Base-by-base conservation (phyloP, 2,797 vertebrate genomes). In the Rhadinocentrus ornatus region DNA sequence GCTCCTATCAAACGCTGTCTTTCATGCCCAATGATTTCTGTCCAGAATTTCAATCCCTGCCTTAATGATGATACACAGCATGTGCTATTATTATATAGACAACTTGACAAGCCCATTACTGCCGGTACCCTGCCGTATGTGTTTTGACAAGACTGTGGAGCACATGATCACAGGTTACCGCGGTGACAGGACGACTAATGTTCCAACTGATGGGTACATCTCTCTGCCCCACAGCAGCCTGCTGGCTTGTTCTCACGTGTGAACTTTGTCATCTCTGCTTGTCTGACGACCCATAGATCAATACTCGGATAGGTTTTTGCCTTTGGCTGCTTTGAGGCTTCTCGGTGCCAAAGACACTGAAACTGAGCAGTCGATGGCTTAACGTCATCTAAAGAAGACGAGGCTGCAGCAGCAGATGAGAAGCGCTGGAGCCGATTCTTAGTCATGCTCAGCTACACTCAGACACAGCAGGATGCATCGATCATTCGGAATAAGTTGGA, bases 221-320 rank as follows among this genome's bases (percentile, higher is more conserved):
- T 53, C 46, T 66, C 69, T 60, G 71, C 32, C 65, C 61, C 20
- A 72, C 71, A 34, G 63, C 69, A 62, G 67, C 66, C 67, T 0
- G 7, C 32, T 4, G 73, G 62, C 64, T 81, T 69, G 75, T 80
- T 82, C 79, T 66, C 75, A 58, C 71, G 70, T 77, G 80, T 71
- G 78, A 84, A 87, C 82, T 84, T 71, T 76, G 85, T 90, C 87
- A 72, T 82, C 80, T 77, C 71, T 62, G 73, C 80, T 80, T 84
- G 79, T 89, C 83, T 82, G 86, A 92, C 75, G 81, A 86, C 85
- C 69, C 50, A n/a, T 46, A 37, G 82, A 93, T 94, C 93, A 80
- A 94, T 93, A 93, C 84, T 85, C 87, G 87, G 92, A 93, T 89
- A 93, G 87, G 71, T 82, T 64, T 78, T 68, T 63, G 62, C 77